phyloP scores from a whole-genome alignment of 2,797 vertebrate genomes.

The Bryconaethiops microstoma region DNA sequence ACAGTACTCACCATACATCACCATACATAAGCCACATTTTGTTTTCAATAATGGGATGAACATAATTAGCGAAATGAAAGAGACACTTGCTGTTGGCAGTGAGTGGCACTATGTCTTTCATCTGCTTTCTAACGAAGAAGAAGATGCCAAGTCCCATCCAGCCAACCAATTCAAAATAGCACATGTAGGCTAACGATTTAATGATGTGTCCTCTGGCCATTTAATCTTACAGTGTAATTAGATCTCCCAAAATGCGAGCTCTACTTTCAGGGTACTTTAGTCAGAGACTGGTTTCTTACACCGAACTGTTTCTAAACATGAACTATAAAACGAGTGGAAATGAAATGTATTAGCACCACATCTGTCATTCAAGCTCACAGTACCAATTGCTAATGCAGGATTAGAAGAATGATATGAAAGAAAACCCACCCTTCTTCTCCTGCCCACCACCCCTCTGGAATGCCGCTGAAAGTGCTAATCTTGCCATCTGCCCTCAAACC shows the following conservation, averaged over 20 bases:
- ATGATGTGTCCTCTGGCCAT: conserved; percentile 27
- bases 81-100: neutral
- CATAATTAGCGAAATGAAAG: neutral
- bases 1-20: neutral
- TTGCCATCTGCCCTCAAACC: conserved; percentile 48
- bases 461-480: conserved; percentile 49
- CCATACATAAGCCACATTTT: neutral
- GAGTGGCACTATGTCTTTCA: conserved; percentile 20
- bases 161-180: conserved; percentile 14
- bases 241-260: conserved; percentile 23
- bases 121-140: neutral
- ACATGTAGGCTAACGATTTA: conserved; percentile 19
- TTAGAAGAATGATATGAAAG: conserved; percentile 27
- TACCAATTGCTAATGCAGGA: neutral
- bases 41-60: neutral
- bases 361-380: neutral
- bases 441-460: conserved; percentile 46
- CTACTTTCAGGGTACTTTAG: conserved; percentile 38
- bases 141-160: conserved; percentile 15
- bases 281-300: conserved; percentile 10
- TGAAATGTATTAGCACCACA: neutral
- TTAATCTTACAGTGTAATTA: conserved; percentile 32
- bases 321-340: conserved; percentile 11
- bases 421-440: conserved; percentile 28
- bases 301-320: conserved; percentile 15